Percentiles rank a stretch among this genome's conserved stretches.
phyloP scores from a whole-genome alignment of 92 coral and sea anemone genomes.

The Zoanthus sansibaricus region DNA sequence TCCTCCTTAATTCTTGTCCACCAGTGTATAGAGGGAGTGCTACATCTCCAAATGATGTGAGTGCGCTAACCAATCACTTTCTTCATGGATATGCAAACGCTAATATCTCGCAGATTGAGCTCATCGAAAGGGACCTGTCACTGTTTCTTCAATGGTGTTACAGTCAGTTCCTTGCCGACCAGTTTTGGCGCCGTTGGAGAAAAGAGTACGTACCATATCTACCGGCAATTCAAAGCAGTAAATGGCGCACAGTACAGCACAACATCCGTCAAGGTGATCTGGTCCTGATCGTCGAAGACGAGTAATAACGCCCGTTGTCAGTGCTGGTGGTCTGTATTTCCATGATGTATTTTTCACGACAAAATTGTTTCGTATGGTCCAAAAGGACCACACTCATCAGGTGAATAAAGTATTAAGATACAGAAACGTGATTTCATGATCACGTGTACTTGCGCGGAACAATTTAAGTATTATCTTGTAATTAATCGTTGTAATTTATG shows the following conservation, averaged over 20 bases:
- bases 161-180: conserved; percentile 49
- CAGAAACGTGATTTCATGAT: too few species aligned
- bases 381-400: too few species aligned
- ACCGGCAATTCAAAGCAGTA: conserved; percentile 29
- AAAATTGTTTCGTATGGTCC: too few species aligned
- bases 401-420: too few species aligned
- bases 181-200: conserved; percentile 50
- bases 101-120: conserved; percentile 34
- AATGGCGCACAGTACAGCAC: conserved; percentile 34
- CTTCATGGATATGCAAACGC: conserved; percentile 22
- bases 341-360: too few species aligned
- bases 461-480: too few species aligned
- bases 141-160: conserved; percentile 31
- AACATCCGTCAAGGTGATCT: too few species aligned
- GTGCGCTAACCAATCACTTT: background rate
- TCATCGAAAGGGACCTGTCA: conserved; percentile 42
- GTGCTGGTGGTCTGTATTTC: too few species aligned
- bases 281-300: conserved; percentile 37
- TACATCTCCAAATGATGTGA: background rate
- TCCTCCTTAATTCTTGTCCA: conserved; percentile 50
- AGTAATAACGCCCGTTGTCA: background rate
- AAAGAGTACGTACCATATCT: conserved; percentile 55
- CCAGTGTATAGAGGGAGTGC: conserved; percentile 14
- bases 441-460: too few species aligned
- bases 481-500: too few species aligned